Evolutionary conservation across 2,113 vertebrate species (phyloP).

Genomic region (Caranx ignobilis): DNA sequence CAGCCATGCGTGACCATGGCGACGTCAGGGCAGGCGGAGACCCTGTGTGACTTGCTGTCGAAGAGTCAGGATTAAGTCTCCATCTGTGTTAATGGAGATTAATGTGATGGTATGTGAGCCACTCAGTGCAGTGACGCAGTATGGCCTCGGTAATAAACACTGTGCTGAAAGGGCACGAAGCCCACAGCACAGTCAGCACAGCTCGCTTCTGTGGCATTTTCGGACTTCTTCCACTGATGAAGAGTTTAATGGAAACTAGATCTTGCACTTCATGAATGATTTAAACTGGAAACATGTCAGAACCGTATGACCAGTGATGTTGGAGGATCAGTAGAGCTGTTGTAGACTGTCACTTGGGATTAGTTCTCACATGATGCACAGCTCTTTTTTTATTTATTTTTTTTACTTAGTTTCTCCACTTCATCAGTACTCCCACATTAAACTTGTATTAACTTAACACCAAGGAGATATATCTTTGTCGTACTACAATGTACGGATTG

Average conservation of each 20-base stretch:
- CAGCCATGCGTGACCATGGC: not conserved
- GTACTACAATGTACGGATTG: not conserved
- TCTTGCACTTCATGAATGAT: conserved; percentile 35
- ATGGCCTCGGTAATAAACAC: conserved; percentile 36
- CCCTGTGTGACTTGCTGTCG: conserved; percentile 26
- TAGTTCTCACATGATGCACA: conserved; percentile 6
- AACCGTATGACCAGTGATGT: conserved; percentile 16
- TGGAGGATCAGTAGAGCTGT: conserved; percentile 7
- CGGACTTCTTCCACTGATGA: not conserved
- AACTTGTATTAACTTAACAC: not conserved
- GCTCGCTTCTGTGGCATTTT: not conserved
- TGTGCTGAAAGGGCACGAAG: conserved; percentile 20
- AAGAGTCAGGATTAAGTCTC: conserved; percentile 69
- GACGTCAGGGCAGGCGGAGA: conserved; percentile 1
- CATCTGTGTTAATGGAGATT: conserved; percentile 77
- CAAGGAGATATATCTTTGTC: not conserved
- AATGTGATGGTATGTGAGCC: conserved; percentile 63
- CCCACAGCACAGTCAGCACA: not conserved
- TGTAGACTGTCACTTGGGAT: conserved; percentile 23
- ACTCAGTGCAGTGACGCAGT: conserved; percentile 42
- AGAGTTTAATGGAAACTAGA: not conserved
- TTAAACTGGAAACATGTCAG: conserved; percentile 29
- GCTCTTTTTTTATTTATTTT: not conserved
- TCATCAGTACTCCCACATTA: not conserved
- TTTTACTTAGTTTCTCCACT: not conserved